Conservation (phyloP, 2,888 invertebrate genomes). For the Hymenopus coronatus region DNA sequence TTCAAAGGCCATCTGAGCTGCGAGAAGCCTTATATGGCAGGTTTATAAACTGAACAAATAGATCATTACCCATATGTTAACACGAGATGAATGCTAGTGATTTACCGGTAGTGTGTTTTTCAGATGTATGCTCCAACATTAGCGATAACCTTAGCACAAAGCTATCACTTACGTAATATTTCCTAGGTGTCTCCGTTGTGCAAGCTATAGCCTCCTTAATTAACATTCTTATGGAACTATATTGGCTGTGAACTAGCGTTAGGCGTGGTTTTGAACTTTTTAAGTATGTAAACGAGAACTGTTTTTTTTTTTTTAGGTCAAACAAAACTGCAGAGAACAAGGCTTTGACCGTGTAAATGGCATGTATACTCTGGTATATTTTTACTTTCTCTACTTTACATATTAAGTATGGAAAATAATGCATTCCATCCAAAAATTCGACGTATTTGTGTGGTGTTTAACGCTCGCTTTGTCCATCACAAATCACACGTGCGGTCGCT, state of each 20-base stretch:
- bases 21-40: not conserved
- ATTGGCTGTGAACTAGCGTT: not conserved
- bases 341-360: not conserved
- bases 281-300: not conserved
- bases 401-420: too few species aligned
- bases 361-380: not conserved
- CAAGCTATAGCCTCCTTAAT: not conserved
- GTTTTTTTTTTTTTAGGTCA: not conserved
- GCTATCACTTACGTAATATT: not conserved
- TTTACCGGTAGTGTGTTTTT: not conserved
- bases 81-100: not conserved
- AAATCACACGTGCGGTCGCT: too few species aligned
- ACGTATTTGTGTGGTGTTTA: too few species aligned
- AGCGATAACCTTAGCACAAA: not conserved
- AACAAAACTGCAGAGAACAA: not conserved
- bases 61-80: not conserved
- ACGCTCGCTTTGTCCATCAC: too few species aligned
- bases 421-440: too few species aligned
- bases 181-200: not conserved
- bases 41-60: not conserved
- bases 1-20: not conserved
- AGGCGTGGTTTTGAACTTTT: not conserved
- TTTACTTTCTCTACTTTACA: too few species aligned
- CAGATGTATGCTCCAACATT: not conserved
- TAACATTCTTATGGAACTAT: not conserved